Evolutionary conservation across 1,140 invertebrate species (phyloP).

Genomic region (Centruroides vittatus): DNA sequence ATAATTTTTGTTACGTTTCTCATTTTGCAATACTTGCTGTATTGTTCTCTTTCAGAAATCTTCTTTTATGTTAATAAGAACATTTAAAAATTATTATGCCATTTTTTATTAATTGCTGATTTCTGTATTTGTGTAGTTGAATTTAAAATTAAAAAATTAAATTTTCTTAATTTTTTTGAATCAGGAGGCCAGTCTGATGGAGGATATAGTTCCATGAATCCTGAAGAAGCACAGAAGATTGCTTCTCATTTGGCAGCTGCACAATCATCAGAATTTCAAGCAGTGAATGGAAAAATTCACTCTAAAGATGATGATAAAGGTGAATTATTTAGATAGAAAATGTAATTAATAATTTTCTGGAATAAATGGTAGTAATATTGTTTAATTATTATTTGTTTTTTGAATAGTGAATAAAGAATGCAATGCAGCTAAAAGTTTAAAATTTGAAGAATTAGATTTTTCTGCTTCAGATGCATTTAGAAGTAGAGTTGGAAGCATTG

Average conservation of each 20-base stretch:
- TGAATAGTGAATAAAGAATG: neutral
- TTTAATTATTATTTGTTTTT: neutral
- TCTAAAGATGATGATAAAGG: neutral
- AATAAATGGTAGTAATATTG: neutral
- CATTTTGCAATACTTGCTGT: no score
- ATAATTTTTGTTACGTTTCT: no score
- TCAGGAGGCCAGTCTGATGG: constrained; percentile 32
- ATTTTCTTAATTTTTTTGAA: neutral
- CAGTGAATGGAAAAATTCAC: no score
- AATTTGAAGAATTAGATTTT: constrained; percentile 31
- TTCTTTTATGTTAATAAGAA: no score
- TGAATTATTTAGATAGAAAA: neutral
- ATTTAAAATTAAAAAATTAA: no score
- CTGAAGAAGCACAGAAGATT: constrained; percentile 24
- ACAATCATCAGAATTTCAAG: no score
- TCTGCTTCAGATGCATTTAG: constrained; percentile 41
- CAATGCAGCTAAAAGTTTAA: constrained; percentile 7
- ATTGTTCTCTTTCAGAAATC: no score
- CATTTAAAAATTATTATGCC: no score
- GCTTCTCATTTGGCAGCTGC: neutral
- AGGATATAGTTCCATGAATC: constrained; percentile 37
- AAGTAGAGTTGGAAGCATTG: constrained; percentile 44
- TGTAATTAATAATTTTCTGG: neutral
- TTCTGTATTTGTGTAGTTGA: no score
- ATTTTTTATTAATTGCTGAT: no score